Base-by-base conservation (phyloP, 2,888 invertebrate species). In the Blastobasis adustella region DNA sequence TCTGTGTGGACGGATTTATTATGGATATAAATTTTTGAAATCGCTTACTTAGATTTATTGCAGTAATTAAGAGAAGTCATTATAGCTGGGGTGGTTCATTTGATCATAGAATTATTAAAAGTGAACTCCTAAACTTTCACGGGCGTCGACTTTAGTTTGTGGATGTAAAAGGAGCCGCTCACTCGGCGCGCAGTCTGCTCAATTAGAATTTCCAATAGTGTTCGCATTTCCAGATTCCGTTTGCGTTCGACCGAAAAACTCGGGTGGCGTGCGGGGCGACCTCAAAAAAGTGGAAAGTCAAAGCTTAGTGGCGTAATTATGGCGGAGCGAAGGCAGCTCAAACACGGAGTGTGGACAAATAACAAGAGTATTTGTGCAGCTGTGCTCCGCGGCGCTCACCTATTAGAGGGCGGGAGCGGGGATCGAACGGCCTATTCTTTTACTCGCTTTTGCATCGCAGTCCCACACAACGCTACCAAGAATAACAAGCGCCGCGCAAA, bases 311-410 rank as follows among this genome's bases (percentile, higher is more conserved):
- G 71, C 66, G 73, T 77, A 77, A 82, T 79, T 79, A 79, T 74
- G 72, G 73, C 62, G 67, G 61, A 69, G 69, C 64, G 63, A 64
- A 73, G 73, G 72, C 66, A 63, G 71, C 73, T 76, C 71, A 72
- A 77, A 76, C 70, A 73, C 68, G 66, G 72, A 72, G 71, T 73
- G 73, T 76, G 71, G 73, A 79, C 79, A 83, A 82, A 75, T 72
- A 73, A 71, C 73, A 69, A 69, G 75, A 76, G 76, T 82, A 70
- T 82, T 83, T 80, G 78, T 75, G 71, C 82, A 82, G 82, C 80
- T 82, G 82, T 65, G 74, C 66, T 60, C 60, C 58, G 60, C 58
- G 58, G 52, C 63, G 60, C 58, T 58, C 57, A 57, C 56, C 61
- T 55, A 63, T 61, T 63, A 66, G 60, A 65, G 57, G 58, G 60